phyloP scores from a whole-genome alignment of 2,113 vertebrate species.

The Sinocyclocheilus rhinocerous region DNA sequence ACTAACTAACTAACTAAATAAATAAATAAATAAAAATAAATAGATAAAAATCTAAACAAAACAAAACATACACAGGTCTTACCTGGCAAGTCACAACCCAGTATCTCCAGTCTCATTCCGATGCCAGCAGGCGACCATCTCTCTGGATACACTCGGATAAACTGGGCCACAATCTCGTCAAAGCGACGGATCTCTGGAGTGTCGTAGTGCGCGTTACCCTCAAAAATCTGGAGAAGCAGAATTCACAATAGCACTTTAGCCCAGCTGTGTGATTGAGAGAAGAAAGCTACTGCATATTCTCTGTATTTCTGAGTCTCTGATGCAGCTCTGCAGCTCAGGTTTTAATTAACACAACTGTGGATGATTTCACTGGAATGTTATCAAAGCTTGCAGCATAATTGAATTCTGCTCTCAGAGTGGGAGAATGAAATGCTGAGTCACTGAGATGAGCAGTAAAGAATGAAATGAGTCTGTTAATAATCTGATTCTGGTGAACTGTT shows the following conservation, averaged over 20 bases:
- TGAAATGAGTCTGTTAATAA: slow-evolving; percentile 43
- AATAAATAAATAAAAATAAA: no score
- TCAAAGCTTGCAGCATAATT: slow-evolving; percentile 54
- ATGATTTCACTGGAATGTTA: slow-evolving; percentile 59
- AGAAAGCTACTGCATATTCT: slow-evolving; percentile 19
- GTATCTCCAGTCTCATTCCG: slow-evolving; percentile 95
- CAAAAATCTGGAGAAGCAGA: slow-evolving; percentile 82
- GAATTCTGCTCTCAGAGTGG: slow-evolving; percentile 55
- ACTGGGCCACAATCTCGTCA: slow-evolving; percentile 89
- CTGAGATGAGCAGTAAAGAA: slow-evolving; percentile 35
- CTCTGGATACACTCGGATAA: slow-evolving; percentile 89
- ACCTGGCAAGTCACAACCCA: slow-evolving; percentile 97
- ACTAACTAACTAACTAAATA: no score
- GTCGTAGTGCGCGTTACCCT: slow-evolving; percentile 95
- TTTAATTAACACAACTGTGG: slow-evolving; percentile 60
- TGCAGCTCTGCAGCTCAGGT: slow-evolving; percentile 41
- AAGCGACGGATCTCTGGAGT: slow-evolving; percentile 94
- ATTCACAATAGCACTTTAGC: slow-evolving; percentile 4
- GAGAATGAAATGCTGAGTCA: slow-evolving; percentile 42
- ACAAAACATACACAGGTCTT: slow-evolving; percentile 51
- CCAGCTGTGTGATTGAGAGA: slow-evolving; percentile 3
- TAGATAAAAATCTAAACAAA: background rate
- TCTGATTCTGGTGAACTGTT: slow-evolving; percentile 38
- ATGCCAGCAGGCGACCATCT: slow-evolving; percentile 95
- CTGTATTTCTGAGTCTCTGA: slow-evolving; percentile 47